Percentiles rank a stretch among this genome's conserved stretches.
Conservation (phyloP, 2,888 invertebrate genomes). For the Tanytarsus gracilentus region DNA sequence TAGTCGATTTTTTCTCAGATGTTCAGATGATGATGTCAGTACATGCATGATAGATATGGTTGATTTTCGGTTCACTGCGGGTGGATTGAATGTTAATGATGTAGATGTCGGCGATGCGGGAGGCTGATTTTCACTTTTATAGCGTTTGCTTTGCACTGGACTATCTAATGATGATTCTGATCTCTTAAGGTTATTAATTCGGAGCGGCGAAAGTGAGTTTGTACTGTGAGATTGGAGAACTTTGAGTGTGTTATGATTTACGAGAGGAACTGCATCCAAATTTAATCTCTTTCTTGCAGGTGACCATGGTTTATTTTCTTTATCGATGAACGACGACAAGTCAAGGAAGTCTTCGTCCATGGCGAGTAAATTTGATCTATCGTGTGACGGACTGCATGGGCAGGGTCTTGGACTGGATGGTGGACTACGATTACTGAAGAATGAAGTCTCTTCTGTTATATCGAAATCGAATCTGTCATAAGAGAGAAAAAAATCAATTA, state of each 20-base stretch:
- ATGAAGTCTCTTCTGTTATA: constrained; percentile 39
- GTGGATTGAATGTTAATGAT: neutral
- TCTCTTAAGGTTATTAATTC: neutral
- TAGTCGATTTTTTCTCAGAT: constrained; percentile 13
- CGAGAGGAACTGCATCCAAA: neutral
- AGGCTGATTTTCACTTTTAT: constrained; percentile 9
- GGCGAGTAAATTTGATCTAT: neutral
- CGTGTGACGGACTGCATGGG: constrained; percentile 32
- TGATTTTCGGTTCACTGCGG: constrained; percentile 1
- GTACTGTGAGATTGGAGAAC: neutral
- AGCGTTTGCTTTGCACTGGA: neutral
- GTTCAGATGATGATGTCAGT: constrained; percentile 9
- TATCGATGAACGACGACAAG: constrained; percentile 6
- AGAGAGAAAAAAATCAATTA: neutral
- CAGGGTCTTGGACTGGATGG: constrained; percentile 31
- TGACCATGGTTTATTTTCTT: constrained; percentile 17
- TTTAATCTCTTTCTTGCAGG: constrained; percentile 18
- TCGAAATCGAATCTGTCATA: neutral
- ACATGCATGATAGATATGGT: constrained; percentile 18
- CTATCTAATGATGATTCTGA: neutral
- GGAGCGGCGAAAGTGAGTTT: neutral
- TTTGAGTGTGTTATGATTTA: neutral
- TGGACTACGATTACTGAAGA: constrained; percentile 37
- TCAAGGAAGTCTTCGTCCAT: constrained; percentile 17
- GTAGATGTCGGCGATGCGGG: neutral